phyloP scores from a whole-genome alignment of 1,140 invertebrate genomes.

The Colletes gigas region DNA sequence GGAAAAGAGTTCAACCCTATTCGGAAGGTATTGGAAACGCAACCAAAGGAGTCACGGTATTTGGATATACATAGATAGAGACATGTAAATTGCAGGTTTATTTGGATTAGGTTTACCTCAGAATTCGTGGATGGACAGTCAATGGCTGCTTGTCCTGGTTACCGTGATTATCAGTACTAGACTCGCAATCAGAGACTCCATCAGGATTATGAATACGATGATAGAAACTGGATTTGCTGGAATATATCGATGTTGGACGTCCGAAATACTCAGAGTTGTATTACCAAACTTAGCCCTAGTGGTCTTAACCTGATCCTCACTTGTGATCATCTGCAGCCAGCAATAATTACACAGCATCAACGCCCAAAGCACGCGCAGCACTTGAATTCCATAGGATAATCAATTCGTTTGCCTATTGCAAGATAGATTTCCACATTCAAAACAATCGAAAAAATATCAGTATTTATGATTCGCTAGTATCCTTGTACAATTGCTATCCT shows the following conservation, averaged over 20 bases:
- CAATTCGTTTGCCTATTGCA: neutral
- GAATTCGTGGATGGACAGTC: conserved; percentile 77
- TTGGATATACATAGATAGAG: conserved; percentile 24
- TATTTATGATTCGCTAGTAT: neutral
- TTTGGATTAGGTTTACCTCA: conserved; percentile 81
- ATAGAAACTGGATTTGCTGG: conserved; percentile 12
- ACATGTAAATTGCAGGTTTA: conserved; percentile 81
- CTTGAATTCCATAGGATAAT: neutral
- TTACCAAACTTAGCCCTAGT: neutral
- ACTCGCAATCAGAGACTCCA: conserved; percentile 70
- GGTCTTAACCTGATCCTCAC: too few relatives aligned
- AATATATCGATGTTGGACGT: conserved; percentile 4
- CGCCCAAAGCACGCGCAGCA: neutral
- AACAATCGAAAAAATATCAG: neutral
- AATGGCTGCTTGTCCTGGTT: conserved; percentile 59
- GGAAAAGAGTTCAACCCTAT: too few relatives aligned
- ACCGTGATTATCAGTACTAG: conserved; percentile 65
- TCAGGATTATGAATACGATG: conserved; percentile 57
- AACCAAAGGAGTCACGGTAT: neutral
- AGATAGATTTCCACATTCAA: neutral
- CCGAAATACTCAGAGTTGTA: neutral
- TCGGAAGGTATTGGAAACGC: neutral
- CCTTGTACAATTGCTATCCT: too few relatives aligned
- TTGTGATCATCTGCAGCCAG: neutral
- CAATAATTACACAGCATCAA: neutral